Evolutionary conservation across 2,888 invertebrate genomes (phyloP), one percentile per base, ranked within the genome.

Genomic region (Orthonevra nobilis): DNA sequence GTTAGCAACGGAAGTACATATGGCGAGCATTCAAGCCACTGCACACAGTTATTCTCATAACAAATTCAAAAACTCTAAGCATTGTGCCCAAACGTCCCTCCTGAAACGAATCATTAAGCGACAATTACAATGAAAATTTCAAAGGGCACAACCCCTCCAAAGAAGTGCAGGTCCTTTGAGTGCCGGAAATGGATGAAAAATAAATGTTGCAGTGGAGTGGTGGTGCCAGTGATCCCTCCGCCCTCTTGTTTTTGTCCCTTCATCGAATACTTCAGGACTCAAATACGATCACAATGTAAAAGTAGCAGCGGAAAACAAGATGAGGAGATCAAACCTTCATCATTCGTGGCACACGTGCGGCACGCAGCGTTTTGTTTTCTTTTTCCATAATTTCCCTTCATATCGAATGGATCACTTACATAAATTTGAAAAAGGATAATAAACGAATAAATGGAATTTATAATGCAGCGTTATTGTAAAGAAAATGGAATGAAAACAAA

Each of bases 311-410:
- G 15, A n/a, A 48, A 42, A 52, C 28, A 26, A 34, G 38, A 52
- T 52, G 54, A 61, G 26, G 36, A 32, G 58, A 58, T 69, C 69
- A 69, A n/a, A 48, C 69, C 74, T 54, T 38, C 69, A 74, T 69
- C 61, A 23, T 74, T 46, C 50, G 58, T 61, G 61, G 70, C 69
- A 69, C 74, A 74, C 74, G 74, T 74, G 74, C 40, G 74, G 61
- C 74, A 69, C 74, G 74, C 69, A 61, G 61, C 68, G 68, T 52
- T 54, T 40, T 74, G 69, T 52, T 5, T 52, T 61, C n/a, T 48
- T 17, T 19, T 32, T 42, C 20, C 19, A n/a, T n/a, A n/a, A n/a
- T 32, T 12, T 46, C 10, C 23, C 14, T 10, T 5, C 23, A 23
- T 5, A 23, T 23, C 23, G 9, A 4, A 38, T 26, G 69, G 69